Base-by-base conservation (phyloP, 2,797 vertebrate genomes). In the Poeciliopsis turneri region DNA sequence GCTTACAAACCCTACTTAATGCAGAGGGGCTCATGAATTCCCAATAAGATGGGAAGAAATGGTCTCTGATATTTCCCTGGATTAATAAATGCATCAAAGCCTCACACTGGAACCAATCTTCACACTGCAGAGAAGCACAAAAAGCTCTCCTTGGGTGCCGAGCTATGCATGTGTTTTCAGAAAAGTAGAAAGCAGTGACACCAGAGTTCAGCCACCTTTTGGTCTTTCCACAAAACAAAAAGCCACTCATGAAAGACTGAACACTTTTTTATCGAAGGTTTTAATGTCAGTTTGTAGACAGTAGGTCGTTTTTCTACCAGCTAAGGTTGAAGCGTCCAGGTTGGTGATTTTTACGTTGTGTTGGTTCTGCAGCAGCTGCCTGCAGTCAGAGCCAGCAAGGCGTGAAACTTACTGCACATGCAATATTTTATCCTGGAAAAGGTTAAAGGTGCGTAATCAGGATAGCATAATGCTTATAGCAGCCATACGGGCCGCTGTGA, bases 71-170 rank as follows among this genome's bases (percentile, higher is more conserved):
- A 79, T 86, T 88, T 91, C 85, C 87, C 78, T 76, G 75, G 86
- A 87, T 88, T 92, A 87, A 90, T 88, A 92, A 89, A 91, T 89
- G 77, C 84, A 87, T 92, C 80, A 90, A 84, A 91, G 77, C 53
- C 51, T 72, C 61, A 61, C 80, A 75, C 86, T 78, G 72, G 82
- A 86, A 83, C 68, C 12, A 66, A 86, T 90, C 86, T 86, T 82
- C 80, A 89, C 74, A 84, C 77, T 76, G 84, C 82, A 88, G 78
- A 79, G 76, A 16, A 84, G 74, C 69, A 77, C 36, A 66, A 82
- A 43, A 64, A 25, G 78, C 85, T 80, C 70, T 81, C 78, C 75
- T 45, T 5, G 73, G 82, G 78, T 75, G 76, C 36, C 53, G 10
- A 76, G 46, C 46, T 79, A 76, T 74, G 82, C 43, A 33, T 70